Percentiles rank a stretch among this genome's conserved stretches.
Conservation (phyloP, 2,113 vertebrate species). For the Sprattus sprattus region DNA sequence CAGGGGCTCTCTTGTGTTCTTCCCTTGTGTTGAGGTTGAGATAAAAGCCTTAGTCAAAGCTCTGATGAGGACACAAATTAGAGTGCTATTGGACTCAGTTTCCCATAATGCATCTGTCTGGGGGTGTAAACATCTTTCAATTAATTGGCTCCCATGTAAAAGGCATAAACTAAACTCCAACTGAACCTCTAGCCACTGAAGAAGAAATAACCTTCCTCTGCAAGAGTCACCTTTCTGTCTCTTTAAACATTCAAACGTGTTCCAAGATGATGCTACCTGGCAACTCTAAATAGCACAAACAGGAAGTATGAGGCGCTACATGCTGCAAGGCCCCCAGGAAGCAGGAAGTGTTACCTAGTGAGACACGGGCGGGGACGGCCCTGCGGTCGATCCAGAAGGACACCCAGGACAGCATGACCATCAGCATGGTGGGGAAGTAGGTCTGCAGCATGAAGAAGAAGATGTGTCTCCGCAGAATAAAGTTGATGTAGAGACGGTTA, state of each 20-base stretch:
- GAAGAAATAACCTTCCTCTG: no score
- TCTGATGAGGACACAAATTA: no score
- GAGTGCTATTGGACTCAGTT: no score
- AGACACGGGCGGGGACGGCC: constrained; percentile 87
- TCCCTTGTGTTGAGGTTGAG: no score
- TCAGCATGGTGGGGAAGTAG: constrained; percentile 90
- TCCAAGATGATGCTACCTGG: not conserved
- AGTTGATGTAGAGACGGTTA: constrained; percentile 91
- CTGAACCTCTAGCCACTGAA: no score
- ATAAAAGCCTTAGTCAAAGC: no score
- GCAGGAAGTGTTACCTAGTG: constrained; percentile 74
- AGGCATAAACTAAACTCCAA: no score
- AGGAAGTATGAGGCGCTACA: not conserved
- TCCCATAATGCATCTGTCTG: no score
- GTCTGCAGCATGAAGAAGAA: constrained; percentile 95
- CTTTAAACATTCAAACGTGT: not conserved
- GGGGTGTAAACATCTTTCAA: no score
- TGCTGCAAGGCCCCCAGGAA: not conserved
- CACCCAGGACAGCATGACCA: constrained; percentile 93
- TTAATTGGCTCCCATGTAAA: no score
- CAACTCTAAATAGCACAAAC: not conserved
- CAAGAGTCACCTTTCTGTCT: no score
- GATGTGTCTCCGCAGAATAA: constrained; percentile 86
- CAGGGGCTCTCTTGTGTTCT: no score
- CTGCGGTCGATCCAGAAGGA: constrained; percentile 92